Evolutionary conservation across 1,140 invertebrate species (phyloP).

Genomic region (Brachionus rubens): DNA sequence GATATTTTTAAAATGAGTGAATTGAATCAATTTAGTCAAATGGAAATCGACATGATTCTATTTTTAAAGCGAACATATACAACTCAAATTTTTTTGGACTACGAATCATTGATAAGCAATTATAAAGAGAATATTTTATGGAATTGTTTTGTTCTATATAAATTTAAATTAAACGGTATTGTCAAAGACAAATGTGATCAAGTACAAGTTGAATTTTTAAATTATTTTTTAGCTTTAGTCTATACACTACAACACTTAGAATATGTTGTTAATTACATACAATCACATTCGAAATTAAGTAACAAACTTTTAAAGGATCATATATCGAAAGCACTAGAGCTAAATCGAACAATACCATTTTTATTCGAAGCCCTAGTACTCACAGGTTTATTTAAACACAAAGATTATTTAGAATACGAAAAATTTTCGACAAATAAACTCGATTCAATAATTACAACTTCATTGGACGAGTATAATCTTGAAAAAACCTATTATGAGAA

Average conservation of each 20-base stretch:
- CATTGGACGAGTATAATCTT: conserved; percentile 15
- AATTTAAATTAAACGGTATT: not conserved
- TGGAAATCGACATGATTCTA: conserved; percentile 2
- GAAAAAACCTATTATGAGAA: not conserved
- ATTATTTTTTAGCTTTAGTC: conserved; percentile 12
- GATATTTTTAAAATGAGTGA: conserved; percentile 27
- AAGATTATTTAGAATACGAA: not conserved
- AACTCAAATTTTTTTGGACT: not conserved
- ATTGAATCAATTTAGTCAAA: conserved; percentile 1
- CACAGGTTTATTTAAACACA: not conserved
- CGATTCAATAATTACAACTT: not conserved
- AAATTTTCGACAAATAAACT: not conserved
- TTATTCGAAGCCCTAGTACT: not conserved
- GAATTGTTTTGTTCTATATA: conserved; percentile 31
- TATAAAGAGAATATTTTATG: conserved; percentile 43
- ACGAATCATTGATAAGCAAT: conserved; percentile 8
- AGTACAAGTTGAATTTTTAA: conserved; percentile 4
- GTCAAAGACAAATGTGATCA: not conserved
- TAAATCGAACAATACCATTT: not conserved
- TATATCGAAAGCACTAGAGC: not conserved
- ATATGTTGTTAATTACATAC: conserved; percentile 9
- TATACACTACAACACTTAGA: conserved; percentile 33
- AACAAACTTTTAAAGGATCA: not conserved
- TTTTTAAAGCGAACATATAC: conserved; percentile 5
- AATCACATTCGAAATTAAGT: not conserved